Conservation (phyloP, 2,113 vertebrate genomes). For the Xiphophorus hellerii region DNA sequence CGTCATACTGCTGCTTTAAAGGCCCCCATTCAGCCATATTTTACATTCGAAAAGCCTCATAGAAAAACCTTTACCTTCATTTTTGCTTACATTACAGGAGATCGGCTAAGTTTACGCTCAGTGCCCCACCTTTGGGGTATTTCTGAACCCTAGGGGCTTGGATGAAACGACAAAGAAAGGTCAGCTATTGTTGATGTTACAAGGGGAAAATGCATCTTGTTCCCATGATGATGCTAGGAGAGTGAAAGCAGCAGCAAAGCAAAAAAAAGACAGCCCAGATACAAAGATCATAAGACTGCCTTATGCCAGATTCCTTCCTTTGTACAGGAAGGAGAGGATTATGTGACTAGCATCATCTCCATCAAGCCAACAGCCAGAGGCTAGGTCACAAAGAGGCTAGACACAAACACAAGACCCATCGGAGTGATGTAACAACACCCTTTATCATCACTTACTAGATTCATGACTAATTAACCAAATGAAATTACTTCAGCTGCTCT, state of each 20-base stretch:
- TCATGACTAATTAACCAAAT: background rate
- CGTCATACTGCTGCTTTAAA: constrained; percentile 45
- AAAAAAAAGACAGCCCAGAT: constrained; percentile 10
- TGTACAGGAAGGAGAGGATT: background rate
- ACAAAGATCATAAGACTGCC: constrained; percentile 43
- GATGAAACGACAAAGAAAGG: constrained; percentile 13
- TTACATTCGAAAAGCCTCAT: constrained; percentile 3
- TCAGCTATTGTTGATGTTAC: background rate
- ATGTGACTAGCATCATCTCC: constrained; percentile 44
- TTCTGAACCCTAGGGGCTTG: constrained; percentile 15
- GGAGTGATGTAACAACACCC: background rate
- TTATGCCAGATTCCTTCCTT: constrained; percentile 22
- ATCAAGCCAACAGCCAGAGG: constrained; percentile 17
- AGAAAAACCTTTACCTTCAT: background rate
- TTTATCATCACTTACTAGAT: background rate
- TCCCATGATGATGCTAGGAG: constrained; percentile 26
- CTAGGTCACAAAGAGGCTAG: background rate
- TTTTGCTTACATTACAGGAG: background rate
- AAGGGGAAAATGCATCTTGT: constrained; percentile 16
- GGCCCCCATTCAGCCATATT: background rate
- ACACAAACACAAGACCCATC: background rate
- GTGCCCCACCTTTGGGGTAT: background rate
- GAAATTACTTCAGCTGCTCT: background rate
- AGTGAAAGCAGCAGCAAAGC: constrained; percentile 42
- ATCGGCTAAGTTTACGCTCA: background rate